phyloP scores from a whole-genome alignment of 2,797 vertebrate species.

The Arnoldichthys spilopterus region DNA sequence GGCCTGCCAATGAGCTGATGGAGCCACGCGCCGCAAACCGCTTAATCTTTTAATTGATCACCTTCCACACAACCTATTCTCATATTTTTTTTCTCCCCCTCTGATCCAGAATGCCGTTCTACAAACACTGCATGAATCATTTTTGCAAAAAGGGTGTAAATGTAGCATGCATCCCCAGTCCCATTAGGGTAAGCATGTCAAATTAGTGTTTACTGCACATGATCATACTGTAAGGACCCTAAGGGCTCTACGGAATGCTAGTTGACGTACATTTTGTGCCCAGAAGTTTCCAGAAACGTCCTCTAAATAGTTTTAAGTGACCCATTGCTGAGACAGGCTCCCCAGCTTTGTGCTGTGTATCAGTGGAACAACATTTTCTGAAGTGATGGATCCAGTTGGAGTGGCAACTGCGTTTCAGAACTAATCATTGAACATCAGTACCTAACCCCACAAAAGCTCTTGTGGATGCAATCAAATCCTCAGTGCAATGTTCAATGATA shows the following conservation, averaged over 20 bases:
- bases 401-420: neutral
- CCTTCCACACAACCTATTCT: constrained; percentile 84
- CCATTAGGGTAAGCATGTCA: constrained; percentile 56
- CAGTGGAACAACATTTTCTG: neutral
- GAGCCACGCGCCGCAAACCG: constrained; percentile 92
- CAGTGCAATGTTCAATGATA: neutral
- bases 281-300: neutral
- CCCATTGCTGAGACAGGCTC: neutral
- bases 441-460: neutral
- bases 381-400: neutral
- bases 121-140: constrained; percentile 72
- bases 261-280: neutral
- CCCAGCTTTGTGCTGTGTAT: neutral
- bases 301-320: neutral
- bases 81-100: constrained; percentile 61
- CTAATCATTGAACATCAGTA: neutral
- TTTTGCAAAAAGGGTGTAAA: constrained; percentile 71
- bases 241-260: constrained; percentile 27
- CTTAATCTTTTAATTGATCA: constrained; percentile 99
- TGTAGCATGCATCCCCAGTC: constrained; percentile 50
- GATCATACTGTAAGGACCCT: constrained; percentile 43
- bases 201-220: constrained; percentile 46
- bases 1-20: constrained; percentile 99
- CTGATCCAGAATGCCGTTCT: constrained; percentile 74
- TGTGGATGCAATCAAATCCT: neutral